Conservation (phyloP, 2,113 vertebrate genomes). For the Morphnarchus princeps region DNA sequence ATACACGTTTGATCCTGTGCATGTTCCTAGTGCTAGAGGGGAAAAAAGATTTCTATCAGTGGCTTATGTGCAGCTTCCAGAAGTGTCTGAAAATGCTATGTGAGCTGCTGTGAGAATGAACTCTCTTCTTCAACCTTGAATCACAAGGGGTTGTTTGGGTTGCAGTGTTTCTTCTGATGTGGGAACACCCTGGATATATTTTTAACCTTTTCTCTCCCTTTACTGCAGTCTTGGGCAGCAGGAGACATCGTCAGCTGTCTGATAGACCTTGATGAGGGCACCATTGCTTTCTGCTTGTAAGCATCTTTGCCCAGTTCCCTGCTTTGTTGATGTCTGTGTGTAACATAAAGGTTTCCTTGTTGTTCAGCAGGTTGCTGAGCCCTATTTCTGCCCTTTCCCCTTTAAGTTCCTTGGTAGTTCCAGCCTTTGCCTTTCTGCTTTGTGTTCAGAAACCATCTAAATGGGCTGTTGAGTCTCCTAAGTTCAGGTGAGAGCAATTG, state of each 20-base stretch:
- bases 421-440: background rate
- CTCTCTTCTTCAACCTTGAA: background rate
- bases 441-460: background rate
- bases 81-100: background rate
- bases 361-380: background rate
- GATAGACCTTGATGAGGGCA: slow-evolving; percentile 93
- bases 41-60: background rate
- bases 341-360: background rate
- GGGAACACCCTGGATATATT: background rate
- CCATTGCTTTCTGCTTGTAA: slow-evolving; percentile 94
- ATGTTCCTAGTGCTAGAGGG: background rate
- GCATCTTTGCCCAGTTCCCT: slow-evolving; percentile 17
- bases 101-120: background rate
- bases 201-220: slow-evolving; percentile 2
- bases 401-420: background rate
- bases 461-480: background rate
- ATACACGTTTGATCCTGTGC: background rate
- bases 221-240: slow-evolving; percentile 90
- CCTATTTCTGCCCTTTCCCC: background rate
- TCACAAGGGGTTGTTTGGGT: background rate
- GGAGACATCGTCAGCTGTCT: slow-evolving; percentile 98
- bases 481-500: background rate
- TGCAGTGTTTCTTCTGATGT: background rate
- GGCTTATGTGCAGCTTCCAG: background rate
- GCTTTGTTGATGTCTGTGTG: background rate